Conservation (phyloP, 2,888 invertebrate species). For the Tigriopus californicus region DNA sequence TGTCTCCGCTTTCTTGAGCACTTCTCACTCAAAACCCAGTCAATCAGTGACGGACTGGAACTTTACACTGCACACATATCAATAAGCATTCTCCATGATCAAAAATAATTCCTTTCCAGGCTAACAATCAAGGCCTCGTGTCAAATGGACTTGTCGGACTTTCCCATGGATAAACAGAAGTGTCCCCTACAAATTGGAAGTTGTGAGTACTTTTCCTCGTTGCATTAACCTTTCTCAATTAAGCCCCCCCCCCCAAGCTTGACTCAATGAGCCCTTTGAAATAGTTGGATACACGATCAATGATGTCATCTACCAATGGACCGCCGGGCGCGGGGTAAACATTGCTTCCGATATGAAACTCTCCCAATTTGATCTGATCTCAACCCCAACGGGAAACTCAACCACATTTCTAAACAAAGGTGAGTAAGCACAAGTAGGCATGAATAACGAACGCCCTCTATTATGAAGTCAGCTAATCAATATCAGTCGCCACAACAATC, state of each 20-base stretch:
- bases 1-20: neutral
- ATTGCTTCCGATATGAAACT: slow-evolving; percentile 63
- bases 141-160: slow-evolving; percentile 64
- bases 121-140: slow-evolving; percentile 65
- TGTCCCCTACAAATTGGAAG: slow-evolving; percentile 61
- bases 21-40: neutral
- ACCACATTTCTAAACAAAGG: slow-evolving; percentile 11
- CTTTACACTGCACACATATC: no score
- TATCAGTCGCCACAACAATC: neutral
- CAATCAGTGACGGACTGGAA: no score
- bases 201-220: slow-evolving; percentile 39
- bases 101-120: slow-evolving; percentile 30
- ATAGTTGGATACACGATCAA: slow-evolving; percentile 51
- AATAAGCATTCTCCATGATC: no score
- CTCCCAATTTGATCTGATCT: slow-evolving; percentile 62
- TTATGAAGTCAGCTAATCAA: no score
- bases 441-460: neutral
- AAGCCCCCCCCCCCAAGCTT: neutral
- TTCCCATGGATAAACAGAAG: slow-evolving; percentile 64
- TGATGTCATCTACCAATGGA: slow-evolving; percentile 56
- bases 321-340: slow-evolving; percentile 46
- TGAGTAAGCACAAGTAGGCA: no score
- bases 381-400: slow-evolving; percentile 33
- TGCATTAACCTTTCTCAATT: neutral
- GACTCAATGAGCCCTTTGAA: slow-evolving; percentile 21